Evolutionary conservation across 2,888 invertebrate genomes (phyloP), one percentile per base, ranked within the genome.

Genomic region (Orthosia cruda): DNA sequence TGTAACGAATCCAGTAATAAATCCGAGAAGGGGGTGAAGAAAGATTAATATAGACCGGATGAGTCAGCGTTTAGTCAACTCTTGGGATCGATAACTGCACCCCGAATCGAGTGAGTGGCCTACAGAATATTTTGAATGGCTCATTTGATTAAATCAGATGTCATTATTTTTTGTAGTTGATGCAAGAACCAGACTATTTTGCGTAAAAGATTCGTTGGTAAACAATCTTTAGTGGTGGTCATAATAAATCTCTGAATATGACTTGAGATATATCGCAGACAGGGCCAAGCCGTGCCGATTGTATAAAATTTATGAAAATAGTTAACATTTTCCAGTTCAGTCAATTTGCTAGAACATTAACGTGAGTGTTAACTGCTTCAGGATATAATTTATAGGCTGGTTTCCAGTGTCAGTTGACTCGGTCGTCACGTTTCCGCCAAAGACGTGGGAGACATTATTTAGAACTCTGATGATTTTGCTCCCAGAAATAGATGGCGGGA

Each of bases 41-140:
- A 89, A 92, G 93, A 94, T 94, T 94, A 92, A 96, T 95, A 90
- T 85, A 89, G 83, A 80, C 79, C 55, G 85, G 84, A 86, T 96
- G 95, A 96, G 89, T 91, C 84, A 83, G 94, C 94, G 83, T 90
- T 93, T 86, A 80, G 86, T 78, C 62, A 88, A 89, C 78, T 90
- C 91, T 92, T 89, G 83, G 91, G 90, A 92, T 92, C 91, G 87
- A 91, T 91, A 90, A 86, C 68, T 83, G 80, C 80, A 81, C 83
- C 84, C 65, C 68, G 74, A 78, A 79, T 80, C 74, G 74, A 86
- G 81, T 83, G 87, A 87, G 85, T 83, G 81, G 82, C 75, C 26
- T 78, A 50, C 50, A 52, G 55, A 73, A 72, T 66, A 73, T 65
- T 62, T 63, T 70, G 54, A 76, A 77, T 73, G 47, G 58, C 18